These are phyloP conservation scores for Triplophysa bombifrons DNA, from an alignment of 2,797 vertebrate species.

Conservation along the genomic window DNA sequence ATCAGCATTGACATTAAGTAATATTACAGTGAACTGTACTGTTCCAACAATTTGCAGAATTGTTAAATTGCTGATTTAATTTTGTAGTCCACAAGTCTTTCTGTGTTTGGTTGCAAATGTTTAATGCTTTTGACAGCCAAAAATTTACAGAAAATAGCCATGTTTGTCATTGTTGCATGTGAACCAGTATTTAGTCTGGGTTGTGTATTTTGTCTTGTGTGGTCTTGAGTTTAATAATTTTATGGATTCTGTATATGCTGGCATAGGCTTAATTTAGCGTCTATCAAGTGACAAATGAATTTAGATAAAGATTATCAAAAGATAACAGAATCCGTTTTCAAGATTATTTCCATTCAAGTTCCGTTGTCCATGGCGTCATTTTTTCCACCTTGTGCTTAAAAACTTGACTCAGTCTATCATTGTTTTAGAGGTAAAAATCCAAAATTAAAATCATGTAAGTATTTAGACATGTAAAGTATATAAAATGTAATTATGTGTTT, in stretches of 20 bases:
- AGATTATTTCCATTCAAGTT: background rate
- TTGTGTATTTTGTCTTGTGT: background rate
- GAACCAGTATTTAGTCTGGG: background rate
- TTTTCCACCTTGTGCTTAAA: too few species aligned
- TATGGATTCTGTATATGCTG: background rate
- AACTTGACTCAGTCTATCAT: background rate
- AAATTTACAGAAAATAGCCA: background rate
- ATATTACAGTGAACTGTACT: conserved; percentile 5
- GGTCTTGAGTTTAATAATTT: background rate
- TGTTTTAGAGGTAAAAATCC: background rate
- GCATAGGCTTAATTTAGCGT: background rate
- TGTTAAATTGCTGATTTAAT: background rate
- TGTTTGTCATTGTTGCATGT: background rate
- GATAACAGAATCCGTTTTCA: too few species aligned
- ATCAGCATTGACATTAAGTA: background rate
- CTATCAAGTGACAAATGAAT: background rate
- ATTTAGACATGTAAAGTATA: background rate
- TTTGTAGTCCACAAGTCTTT: background rate
- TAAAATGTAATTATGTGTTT: background rate
- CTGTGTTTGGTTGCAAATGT: background rate
- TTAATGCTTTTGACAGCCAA: background rate
- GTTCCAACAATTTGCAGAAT: background rate
- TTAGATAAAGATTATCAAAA: background rate
- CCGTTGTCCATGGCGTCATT: background rate
- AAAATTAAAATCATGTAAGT: background rate